These are phyloP conservation scores for Drosophila lowei DNA, from an alignment of 1,140 invertebrate genomes.

Conservation along the genomic window DNA sequence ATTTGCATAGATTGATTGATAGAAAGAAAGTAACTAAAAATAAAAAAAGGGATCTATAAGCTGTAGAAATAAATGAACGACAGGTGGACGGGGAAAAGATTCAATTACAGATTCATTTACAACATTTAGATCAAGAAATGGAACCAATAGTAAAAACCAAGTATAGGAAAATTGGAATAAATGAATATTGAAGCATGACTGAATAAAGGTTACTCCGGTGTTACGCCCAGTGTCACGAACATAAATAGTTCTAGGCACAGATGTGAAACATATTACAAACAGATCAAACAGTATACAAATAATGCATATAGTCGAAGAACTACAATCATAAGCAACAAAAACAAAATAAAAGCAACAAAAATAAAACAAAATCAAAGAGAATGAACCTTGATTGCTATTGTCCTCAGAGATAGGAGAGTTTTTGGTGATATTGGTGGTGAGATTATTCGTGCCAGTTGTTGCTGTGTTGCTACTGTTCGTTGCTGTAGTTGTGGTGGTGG, in stretches of 20 bases:
- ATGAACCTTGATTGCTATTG: constrained; percentile 82
- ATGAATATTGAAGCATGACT: background rate
- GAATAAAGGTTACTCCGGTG: background rate
- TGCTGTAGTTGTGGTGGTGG: constrained; percentile 50
- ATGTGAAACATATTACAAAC: constrained; percentile 15
- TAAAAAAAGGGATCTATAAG: constrained; percentile 11
- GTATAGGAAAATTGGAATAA: background rate
- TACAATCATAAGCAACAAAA: constrained; percentile 38
- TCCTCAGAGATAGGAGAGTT: constrained; percentile 82
- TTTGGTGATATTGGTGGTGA: constrained; percentile 75
- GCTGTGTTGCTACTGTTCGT: constrained; percentile 53
- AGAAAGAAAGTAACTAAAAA: constrained; percentile 22
- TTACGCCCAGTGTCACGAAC: background rate
- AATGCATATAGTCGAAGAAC: constrained; percentile 14
- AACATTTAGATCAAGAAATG: background rate
- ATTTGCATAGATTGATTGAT: constrained; percentile 35
- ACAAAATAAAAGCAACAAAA: constrained; percentile 10
- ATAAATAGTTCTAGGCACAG: constrained; percentile 17
- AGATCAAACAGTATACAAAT: constrained; percentile 16
- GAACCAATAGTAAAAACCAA: background rate
- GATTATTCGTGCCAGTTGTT: constrained; percentile 72
- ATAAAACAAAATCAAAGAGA: constrained; percentile 64
- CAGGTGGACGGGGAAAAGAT: background rate
- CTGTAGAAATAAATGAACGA: constrained; percentile 17
- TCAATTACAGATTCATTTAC: background rate